Evolutionary conservation across 2,113 vertebrate species (phyloP).

Genomic region (Salvelinus fontinalis): DNA sequence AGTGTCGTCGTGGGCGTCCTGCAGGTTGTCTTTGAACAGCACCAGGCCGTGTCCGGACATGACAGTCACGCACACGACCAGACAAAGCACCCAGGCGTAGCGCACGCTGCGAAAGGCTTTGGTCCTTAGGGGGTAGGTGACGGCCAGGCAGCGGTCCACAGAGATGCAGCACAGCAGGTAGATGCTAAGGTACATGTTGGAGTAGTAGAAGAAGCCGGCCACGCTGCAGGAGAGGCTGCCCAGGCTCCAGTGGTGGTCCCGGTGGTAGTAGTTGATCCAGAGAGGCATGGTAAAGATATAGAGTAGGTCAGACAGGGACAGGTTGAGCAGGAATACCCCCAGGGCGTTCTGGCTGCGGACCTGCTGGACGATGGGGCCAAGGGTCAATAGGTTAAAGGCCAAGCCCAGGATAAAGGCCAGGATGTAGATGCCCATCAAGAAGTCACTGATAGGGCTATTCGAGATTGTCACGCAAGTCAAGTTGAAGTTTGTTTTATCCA

Average conservation of each 20-base stretch:
- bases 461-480: constrained; percentile 51
- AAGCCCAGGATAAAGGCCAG: constrained; percentile 70
- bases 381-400: constrained; percentile 67
- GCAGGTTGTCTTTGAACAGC: constrained; percentile 50
- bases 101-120: constrained; percentile 53
- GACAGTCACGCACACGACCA: constrained; percentile 43
- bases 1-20: constrained; percentile 47
- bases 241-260: constrained; percentile 69
- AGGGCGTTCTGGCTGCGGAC: constrained; percentile 68
- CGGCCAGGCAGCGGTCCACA: constrained; percentile 75
- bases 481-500: background rate
- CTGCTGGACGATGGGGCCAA: constrained; percentile 72
- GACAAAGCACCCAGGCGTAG: constrained; percentile 66
- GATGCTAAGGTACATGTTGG: constrained; percentile 81
- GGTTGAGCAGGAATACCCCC: constrained; percentile 73
- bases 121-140: constrained; percentile 68
- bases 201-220: constrained; percentile 79
- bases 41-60: constrained; percentile 57
- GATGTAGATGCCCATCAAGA: constrained; percentile 73
- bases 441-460: constrained; percentile 36
- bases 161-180: constrained; percentile 79
- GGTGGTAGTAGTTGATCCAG: constrained; percentile 75
- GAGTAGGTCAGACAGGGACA: constrained; percentile 75
- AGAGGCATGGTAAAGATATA: constrained; percentile 77
- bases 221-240: constrained; percentile 54